Base-by-base conservation (phyloP, 2,113 vertebrate species). In the Sander vitreus region DNA sequence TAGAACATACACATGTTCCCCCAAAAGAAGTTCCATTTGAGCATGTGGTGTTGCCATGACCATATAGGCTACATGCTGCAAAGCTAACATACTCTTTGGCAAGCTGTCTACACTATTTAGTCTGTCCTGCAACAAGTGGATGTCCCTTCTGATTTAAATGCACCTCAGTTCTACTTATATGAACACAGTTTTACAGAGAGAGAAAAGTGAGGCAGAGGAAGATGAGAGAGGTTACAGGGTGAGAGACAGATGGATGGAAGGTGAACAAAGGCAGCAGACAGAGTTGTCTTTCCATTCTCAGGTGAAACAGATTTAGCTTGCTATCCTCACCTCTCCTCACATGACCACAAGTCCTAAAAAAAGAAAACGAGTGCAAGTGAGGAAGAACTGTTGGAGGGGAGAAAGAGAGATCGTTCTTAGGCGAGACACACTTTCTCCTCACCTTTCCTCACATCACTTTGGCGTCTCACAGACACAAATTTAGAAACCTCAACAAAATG, bases 401-500 rank as follows among this genome's bases (percentile, higher is more conserved):
- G 68, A 67, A 59, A 1, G 36, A 51, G 67, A 58, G 67, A 59
- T 68, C 14, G 18, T 62, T 71, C 14, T 67, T 23, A 25, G 60
- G 54, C n/a, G 27, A 62, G 72, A 25, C 16, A 43, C 51, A 30
- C 65, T 80, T 58, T 69, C 72, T 85, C 69, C 83, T 89, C 87
- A 88, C 25, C 78, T 85, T 74, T 81, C 86, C 54, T 63, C 25
- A 6, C 21, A 50, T 25, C 80, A 19, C 68, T 77, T 65, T 77
- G 74, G 12, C 21, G 73, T 23, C 67, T 81, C 75, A 19, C 73
- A 27, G 71, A 79, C 67, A 82, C 76, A 86, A 27, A 90, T 91
- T 85, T 92, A 92, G 89, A 83, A 89, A 79, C 83, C 74, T 80
- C 45, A 12, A 82, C 25, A 13, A 73, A 80, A 77, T 36, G 59